Percentiles rank a stretch among this genome's conserved stretches.
Evolutionary conservation across 2,888 invertebrate species (phyloP).

Genomic region (Eurois occulta): DNA sequence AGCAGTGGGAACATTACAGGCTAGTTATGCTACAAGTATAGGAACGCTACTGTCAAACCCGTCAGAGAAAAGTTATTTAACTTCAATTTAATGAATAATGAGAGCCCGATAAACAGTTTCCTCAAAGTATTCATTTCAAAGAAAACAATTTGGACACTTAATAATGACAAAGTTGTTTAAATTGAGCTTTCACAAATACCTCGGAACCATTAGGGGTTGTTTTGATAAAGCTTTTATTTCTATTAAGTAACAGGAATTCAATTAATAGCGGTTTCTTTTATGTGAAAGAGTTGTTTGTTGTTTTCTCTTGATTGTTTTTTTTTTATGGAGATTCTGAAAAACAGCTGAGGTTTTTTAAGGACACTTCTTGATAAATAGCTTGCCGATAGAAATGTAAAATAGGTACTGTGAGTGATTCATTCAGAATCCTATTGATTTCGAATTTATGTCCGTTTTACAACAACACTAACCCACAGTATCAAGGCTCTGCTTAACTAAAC

Average conservation of each 20-base stretch:
- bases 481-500: background rate
- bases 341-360: background rate
- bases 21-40: background rate
- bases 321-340: background rate
- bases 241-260: slow-evolving; percentile 40
- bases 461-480: background rate
- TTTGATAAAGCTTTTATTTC: slow-evolving; percentile 48
- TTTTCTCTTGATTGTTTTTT: background rate
- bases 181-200: slow-evolving; percentile 46
- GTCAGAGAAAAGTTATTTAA: background rate
- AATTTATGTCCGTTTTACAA: background rate
- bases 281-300: slow-evolving; percentile 30
- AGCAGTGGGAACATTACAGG: background rate
- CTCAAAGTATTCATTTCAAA: slow-evolving; percentile 44
- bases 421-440: background rate
- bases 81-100: slow-evolving; percentile 20
- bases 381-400: background rate
- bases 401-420: background rate
- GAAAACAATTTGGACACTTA: slow-evolving; percentile 42
- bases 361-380: background rate
- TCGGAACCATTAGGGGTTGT: slow-evolving; percentile 50
- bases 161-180: slow-evolving; percentile 34
- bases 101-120: slow-evolving; percentile 17
- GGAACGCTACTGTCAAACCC: background rate
- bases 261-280: slow-evolving; percentile 32